Conservation (phyloP, 1,140 invertebrate species). For the Brachionus angularis region DNA sequence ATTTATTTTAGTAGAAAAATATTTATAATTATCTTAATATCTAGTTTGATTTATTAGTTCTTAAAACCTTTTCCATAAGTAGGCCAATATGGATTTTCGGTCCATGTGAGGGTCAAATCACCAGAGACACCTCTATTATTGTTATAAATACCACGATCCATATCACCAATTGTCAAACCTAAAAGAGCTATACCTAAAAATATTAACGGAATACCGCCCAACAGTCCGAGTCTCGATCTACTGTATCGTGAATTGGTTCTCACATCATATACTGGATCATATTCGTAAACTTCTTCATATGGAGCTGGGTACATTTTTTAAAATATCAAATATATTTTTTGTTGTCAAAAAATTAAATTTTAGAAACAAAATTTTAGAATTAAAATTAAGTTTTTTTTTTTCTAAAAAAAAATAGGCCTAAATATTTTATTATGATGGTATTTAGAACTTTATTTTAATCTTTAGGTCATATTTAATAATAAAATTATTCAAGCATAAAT, state of each 20-base stretch:
- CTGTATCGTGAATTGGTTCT: background rate
- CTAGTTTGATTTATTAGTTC: too few relatives aligned
- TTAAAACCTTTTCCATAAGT: conserved; percentile 38
- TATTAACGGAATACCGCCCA: background rate
- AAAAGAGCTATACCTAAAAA: background rate
- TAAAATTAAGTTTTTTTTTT: too few relatives aligned
- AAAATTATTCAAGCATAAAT: background rate
- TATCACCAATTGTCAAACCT: background rate
- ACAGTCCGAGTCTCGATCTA: background rate
- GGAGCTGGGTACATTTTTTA: background rate
- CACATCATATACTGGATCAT: conserved; percentile 12
- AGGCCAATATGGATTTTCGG: conserved; percentile 28
- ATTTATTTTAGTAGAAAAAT: too few relatives aligned
- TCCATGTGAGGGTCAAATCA: background rate
- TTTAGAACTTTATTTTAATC: too few relatives aligned
- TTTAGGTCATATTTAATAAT: background rate
- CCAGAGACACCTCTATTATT: background rate
- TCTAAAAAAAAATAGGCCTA: too few relatives aligned
- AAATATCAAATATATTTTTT: background rate
- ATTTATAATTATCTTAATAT: too few relatives aligned
- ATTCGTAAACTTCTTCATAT: background rate
- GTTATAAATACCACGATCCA: conserved; percentile 16
- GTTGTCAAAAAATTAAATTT: too few relatives aligned
- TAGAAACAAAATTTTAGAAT: background rate
- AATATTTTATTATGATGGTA: too few relatives aligned